Evolutionary conservation across 2,113 vertebrate species (phyloP).

Genomic region (Aplodontia rufa): DNA sequence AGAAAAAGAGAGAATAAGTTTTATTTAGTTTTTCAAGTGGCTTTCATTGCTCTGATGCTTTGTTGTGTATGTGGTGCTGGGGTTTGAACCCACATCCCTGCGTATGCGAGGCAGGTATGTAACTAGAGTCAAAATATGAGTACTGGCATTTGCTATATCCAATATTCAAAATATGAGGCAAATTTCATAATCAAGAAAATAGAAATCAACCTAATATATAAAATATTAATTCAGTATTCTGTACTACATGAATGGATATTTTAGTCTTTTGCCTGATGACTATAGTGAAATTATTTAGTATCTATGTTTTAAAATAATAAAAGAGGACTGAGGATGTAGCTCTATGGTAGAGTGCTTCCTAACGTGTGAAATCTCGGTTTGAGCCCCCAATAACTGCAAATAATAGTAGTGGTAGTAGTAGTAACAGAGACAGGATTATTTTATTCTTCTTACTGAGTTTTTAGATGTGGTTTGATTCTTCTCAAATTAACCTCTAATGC

Average conservation of each 20-base stretch:
- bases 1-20: too few relatives aligned
- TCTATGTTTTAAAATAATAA: conserved; percentile 23
- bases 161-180: not conserved
- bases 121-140: too few relatives aligned
- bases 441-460: not conserved
- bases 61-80: too few relatives aligned
- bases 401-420: too few relatives aligned
- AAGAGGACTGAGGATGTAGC: not conserved
- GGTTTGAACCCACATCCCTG: too few relatives aligned
- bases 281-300: not conserved
- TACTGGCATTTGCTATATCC: not conserved
- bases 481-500: not conserved
- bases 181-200: not conserved
- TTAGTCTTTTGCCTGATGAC: not conserved
- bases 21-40: too few relatives aligned
- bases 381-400: too few relatives aligned
- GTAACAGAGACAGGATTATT: not conserved
- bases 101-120: too few relatives aligned
- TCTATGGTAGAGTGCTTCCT: too few relatives aligned
- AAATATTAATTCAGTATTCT: not conserved
- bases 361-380: too few relatives aligned
- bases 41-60: too few relatives aligned
- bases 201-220: not conserved
- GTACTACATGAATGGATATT: not conserved
- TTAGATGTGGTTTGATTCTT: not conserved